phyloP scores from a whole-genome alignment of 2,888 invertebrate species.

The Eupithecia centaureata region DNA sequence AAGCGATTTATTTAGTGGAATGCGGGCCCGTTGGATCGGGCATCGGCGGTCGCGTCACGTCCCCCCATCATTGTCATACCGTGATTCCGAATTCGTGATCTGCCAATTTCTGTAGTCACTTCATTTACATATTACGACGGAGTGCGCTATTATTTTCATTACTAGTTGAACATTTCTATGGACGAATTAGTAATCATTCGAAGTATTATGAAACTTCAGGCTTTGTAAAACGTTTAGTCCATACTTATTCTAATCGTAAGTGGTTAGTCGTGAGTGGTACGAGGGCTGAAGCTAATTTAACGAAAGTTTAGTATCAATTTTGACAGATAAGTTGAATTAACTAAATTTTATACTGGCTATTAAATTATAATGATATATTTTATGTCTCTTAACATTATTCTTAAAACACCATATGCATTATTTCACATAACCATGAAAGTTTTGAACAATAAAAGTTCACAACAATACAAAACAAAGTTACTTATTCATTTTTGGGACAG shows the following conservation, averaged over 20 bases:
- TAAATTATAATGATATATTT: neutral
- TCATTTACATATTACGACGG: constrained; percentile 43
- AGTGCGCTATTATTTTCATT: constrained; percentile 34
- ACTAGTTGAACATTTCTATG: constrained; percentile 5
- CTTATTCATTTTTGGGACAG: constrained; percentile 29
- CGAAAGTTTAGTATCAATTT: neutral
- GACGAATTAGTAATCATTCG: neutral
- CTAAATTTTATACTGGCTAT: neutral
- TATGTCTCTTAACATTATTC: neutral
- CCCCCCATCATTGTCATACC: constrained; percentile 50
- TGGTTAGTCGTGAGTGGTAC: too few relatives aligned
- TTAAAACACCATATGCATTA: neutral
- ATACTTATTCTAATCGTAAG: neutral
- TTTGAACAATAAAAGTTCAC: constrained; percentile 19
- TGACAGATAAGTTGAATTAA: neutral
- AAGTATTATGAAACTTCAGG: neutral
- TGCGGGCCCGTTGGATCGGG: constrained; percentile 49
- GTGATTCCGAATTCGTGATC: constrained; percentile 45
- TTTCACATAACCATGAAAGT: neutral
- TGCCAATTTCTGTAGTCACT: constrained; percentile 42
- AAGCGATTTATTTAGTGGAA: too few relatives aligned
- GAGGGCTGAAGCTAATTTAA: neutral
- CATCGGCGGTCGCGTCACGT: constrained; percentile 24
- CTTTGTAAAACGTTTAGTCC: neutral
- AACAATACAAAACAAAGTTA: constrained; percentile 30